A percentile compares a stretch with the other conserved stretches of the same genome.
phyloP scores from a whole-genome alignment of 2,113 vertebrate genomes.

The Artemisiospiza belli region DNA sequence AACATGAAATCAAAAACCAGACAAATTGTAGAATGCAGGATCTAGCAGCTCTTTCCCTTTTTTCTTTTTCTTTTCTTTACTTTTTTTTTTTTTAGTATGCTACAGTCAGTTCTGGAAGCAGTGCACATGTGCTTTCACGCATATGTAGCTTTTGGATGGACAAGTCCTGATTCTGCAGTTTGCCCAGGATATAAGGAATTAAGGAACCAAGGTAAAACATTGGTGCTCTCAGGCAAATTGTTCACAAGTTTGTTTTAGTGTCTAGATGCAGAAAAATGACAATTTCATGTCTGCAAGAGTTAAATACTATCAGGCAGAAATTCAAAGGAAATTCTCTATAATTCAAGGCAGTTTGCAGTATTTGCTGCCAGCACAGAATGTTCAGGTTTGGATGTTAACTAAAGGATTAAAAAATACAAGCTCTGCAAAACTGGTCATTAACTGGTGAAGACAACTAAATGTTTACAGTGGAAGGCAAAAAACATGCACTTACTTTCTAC shows the following conservation, averaged over 20 bases:
- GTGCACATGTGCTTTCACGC: neutral
- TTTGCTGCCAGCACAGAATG: neutral
- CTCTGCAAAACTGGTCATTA: neutral
- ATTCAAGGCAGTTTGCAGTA: neutral
- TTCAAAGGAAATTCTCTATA: neutral
- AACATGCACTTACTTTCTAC: neutral
- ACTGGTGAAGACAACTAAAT: neutral
- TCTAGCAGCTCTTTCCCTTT: neutral
- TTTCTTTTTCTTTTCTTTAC: neutral
- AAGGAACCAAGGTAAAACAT: neutral
- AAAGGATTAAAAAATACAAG: constrained; percentile 2
- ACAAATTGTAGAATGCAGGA: neutral
- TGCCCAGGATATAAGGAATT: neutral
- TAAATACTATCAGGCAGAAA: neutral
- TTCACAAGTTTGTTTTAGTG: neutral
- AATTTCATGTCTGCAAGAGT: neutral
- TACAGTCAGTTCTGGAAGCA: neutral
- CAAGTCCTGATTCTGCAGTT: neutral
- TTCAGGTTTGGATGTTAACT: neutral
- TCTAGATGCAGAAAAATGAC: neutral
- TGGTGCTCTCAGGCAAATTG: neutral
- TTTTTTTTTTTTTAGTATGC: no score
- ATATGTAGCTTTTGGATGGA: neutral
- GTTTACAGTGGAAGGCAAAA: neutral
- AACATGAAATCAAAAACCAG: neutral